Conservation (phyloP, 2,888 invertebrate species). For the Hemicrepidius hirtus region DNA sequence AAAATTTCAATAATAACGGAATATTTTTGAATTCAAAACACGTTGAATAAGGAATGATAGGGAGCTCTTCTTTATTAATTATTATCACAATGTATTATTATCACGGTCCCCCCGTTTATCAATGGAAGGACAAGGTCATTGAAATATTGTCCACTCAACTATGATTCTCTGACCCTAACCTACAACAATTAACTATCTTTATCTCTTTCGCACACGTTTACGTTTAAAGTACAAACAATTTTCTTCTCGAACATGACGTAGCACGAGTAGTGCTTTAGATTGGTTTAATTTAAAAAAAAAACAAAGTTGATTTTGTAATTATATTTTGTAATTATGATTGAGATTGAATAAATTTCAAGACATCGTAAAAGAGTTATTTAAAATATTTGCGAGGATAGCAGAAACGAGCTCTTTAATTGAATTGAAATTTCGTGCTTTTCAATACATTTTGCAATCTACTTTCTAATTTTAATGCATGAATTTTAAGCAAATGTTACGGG, state of each 20-base stretch:
- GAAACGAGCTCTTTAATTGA: constrained; percentile 1
- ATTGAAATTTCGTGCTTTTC: constrained; percentile 24
- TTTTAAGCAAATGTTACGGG: constrained; percentile 40
- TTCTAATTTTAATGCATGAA: constrained; percentile 46
- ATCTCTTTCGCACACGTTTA: constrained; percentile 13
- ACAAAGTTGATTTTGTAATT: not conserved
- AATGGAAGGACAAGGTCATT: constrained; percentile 57
- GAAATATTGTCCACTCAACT: constrained; percentile 56
- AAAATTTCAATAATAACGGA: constrained; percentile 27
- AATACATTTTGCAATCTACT: constrained; percentile 39
- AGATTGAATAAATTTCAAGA: too few relatives aligned
- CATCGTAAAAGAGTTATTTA: not conserved
- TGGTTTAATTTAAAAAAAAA: constrained; percentile 3
- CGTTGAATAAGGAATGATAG: constrained; percentile 43
- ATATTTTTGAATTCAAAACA: constrained; percentile 38
- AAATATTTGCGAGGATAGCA: not conserved
- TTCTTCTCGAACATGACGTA: constrained; percentile 22
- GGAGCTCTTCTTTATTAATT: constrained; percentile 25
- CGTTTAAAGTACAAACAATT: not conserved
- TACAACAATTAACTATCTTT: constrained; percentile 42
- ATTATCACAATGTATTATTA: constrained; percentile 38
- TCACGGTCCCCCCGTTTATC: constrained; percentile 35
- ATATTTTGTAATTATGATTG: not conserved
- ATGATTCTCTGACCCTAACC: constrained; percentile 52
- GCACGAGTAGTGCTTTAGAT: constrained; percentile 2